Percentiles rank a stretch among this genome's conserved stretches.
Conservation (phyloP, 1,140 invertebrate genomes). For the Littorina saxatilis region DNA sequence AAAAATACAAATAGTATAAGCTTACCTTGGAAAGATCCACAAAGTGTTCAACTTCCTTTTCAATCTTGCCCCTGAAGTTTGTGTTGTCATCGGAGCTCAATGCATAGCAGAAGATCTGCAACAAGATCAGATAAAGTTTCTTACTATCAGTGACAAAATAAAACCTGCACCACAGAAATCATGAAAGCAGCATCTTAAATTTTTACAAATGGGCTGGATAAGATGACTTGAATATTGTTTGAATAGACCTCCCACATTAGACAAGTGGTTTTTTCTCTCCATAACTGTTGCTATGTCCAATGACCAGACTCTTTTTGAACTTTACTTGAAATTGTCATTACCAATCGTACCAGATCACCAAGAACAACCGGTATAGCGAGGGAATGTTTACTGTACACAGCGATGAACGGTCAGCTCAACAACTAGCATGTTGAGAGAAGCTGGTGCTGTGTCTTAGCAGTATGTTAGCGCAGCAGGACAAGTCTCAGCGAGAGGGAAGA, state of each 20-base stretch:
- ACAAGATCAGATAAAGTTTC: constrained; percentile 17
- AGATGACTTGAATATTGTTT: too few relatives aligned
- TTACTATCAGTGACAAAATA: too few relatives aligned
- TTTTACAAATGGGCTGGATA: too few relatives aligned
- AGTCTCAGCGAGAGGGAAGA: too few relatives aligned
- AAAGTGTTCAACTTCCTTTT: constrained; percentile 96
- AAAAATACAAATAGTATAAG: too few relatives aligned
- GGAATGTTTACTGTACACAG: not conserved
- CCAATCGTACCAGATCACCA: not conserved
- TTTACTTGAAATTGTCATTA: constrained; percentile 1
- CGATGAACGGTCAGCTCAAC: constrained; percentile 10
- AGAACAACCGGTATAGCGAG: not conserved
- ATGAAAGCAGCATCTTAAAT: too few relatives aligned
- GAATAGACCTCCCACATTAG: too few relatives aligned
- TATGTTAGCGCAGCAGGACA: too few relatives aligned
- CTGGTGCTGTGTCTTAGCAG: not conserved
- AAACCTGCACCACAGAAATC: too few relatives aligned
- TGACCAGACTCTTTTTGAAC: too few relatives aligned
- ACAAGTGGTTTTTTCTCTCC: too few relatives aligned
- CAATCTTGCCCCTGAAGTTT: constrained; percentile 96
- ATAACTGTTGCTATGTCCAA: too few relatives aligned
- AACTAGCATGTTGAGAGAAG: not conserved
- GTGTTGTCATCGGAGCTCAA: constrained; percentile 97
- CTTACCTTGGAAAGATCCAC: constrained; percentile 89
- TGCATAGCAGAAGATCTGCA: constrained; percentile 94